Evolutionary conservation across 1,140 invertebrate species (phyloP).

Genomic region (Saccostrea glomerata): DNA sequence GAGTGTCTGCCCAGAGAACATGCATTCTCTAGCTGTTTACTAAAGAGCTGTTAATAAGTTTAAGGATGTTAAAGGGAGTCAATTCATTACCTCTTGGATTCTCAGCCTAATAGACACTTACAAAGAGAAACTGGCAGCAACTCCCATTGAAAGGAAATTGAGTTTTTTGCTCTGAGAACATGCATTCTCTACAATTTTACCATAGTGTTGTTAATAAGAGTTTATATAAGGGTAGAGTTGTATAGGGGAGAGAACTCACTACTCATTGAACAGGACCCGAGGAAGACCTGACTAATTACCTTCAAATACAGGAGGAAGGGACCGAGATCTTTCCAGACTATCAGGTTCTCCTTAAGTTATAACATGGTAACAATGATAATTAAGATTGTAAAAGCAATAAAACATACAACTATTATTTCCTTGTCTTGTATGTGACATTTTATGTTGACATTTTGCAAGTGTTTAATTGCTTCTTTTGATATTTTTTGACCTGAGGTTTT

Average conservation of each 20-base stretch:
- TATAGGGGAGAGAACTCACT: not conserved
- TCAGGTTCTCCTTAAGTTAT: slow-evolving; percentile 16
- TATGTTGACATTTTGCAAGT: not conserved
- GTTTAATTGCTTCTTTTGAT: not conserved
- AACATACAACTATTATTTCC: not conserved
- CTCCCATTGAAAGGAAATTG: too few relatives aligned
- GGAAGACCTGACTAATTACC: slow-evolving; percentile 56
- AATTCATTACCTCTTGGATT: too few relatives aligned
- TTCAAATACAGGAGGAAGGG: slow-evolving; percentile 72
- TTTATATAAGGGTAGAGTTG: not conserved
- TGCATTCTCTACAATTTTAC: not conserved
- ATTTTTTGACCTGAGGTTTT: not conserved
- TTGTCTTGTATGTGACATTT: not conserved
- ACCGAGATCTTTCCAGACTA: slow-evolving; percentile 59
- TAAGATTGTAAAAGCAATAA: not conserved
- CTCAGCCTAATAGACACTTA: too few relatives aligned
- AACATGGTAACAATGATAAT: not conserved
- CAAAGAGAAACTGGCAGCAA: too few relatives aligned
- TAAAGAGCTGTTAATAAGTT: too few relatives aligned
- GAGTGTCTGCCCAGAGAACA: not conserved
- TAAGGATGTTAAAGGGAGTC: not conserved
- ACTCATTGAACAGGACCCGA: not conserved
- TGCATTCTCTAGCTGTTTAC: not conserved
- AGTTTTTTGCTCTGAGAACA: not conserved
- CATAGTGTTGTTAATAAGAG: too few relatives aligned